Percentiles rank a stretch among this genome's conserved stretches.
Conservation (phyloP, 1,140 invertebrate genomes). For the Rhyzopertha dominica region DNA sequence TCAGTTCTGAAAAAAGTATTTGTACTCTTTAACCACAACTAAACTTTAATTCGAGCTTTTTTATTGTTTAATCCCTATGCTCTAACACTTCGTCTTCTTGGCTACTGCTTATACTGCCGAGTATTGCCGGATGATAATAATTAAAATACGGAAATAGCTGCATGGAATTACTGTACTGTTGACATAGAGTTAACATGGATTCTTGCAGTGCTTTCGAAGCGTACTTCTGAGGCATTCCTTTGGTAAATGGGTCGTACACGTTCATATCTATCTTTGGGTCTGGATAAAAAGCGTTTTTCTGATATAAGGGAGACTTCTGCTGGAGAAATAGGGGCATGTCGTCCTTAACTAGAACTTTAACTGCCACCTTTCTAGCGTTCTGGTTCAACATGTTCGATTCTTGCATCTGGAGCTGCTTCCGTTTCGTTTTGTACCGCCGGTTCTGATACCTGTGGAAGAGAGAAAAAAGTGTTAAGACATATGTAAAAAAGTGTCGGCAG, state of each 20-base stretch:
- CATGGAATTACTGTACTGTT: slow-evolving; percentile 43
- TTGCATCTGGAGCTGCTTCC: slow-evolving; percentile 82
- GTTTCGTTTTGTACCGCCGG: slow-evolving; percentile 91
- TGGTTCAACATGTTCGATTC: slow-evolving; percentile 57
- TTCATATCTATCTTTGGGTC: slow-evolving; percentile 38
- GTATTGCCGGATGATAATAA: slow-evolving; percentile 43
- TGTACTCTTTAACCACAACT: background rate
- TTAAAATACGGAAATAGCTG: slow-evolving; percentile 45
- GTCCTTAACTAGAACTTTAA: slow-evolving; percentile 84
- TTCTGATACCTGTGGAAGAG: too few relatives aligned
- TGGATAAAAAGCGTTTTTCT: slow-evolving; percentile 29
- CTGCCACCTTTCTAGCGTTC: slow-evolving; percentile 72
- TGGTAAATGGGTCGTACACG: slow-evolving; percentile 39
- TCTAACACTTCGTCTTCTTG: slow-evolving; percentile 15
- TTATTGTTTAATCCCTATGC: background rate
- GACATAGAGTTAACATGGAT: slow-evolving; percentile 43
- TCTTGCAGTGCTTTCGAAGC: slow-evolving; percentile 38
- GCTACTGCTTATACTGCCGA: slow-evolving; percentile 17
- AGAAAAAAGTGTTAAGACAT: too few relatives aligned
- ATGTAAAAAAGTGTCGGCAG: too few relatives aligned
- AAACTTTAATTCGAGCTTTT: too few relatives aligned
- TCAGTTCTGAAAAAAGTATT: background rate
- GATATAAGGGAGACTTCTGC: slow-evolving; percentile 30
- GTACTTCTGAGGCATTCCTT: slow-evolving; percentile 34
- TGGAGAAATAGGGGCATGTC: slow-evolving; percentile 53